Evolutionary conservation across 2,888 invertebrate species (phyloP).

Genomic region (Meta bourneti): DNA sequence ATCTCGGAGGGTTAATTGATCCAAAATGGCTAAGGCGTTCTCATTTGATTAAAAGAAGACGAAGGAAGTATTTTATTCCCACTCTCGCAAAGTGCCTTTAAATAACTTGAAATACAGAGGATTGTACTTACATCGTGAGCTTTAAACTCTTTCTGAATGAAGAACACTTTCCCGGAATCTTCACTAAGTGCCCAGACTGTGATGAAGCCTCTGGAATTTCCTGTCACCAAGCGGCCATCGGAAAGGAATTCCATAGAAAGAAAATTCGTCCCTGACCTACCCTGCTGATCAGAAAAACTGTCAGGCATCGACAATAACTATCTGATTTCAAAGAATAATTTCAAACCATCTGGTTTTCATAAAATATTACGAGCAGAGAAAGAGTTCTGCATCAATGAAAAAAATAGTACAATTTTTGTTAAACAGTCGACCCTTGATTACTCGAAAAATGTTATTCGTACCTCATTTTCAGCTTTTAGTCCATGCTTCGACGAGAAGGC

Average conservation of each 20-base stretch:
- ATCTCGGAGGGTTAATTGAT: too few relatives aligned
- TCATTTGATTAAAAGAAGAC: too few relatives aligned
- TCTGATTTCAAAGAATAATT: too few relatives aligned
- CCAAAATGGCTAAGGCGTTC: too few relatives aligned
- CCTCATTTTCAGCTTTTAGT: too few relatives aligned
- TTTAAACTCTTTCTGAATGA: constrained; percentile 77
- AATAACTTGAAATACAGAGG: too few relatives aligned
- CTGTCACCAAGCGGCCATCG: constrained; percentile 95
- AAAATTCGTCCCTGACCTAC: constrained; percentile 67
- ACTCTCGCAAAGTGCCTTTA: too few relatives aligned
- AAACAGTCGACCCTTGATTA: too few relatives aligned
- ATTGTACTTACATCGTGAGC: constrained; percentile 74
- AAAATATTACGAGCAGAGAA: not conserved
- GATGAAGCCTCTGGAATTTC: constrained; percentile 94
- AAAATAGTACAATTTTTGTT: not conserved
- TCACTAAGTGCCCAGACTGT: constrained; percentile 94
- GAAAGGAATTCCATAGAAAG: constrained; percentile 81
- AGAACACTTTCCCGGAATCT: constrained; percentile 84
- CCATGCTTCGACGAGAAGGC: not conserved
- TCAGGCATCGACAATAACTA: not conserved
- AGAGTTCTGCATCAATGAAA: not conserved
- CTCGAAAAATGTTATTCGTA: too few relatives aligned
- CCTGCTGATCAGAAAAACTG: constrained; percentile 29
- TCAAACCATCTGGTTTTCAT: too few relatives aligned
- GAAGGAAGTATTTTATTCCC: too few relatives aligned